These are phyloP conservation scores for Nesogale talazaci DNA, from an alignment of 2,113 vertebrate genomes.

Conservation along the genomic window DNA sequence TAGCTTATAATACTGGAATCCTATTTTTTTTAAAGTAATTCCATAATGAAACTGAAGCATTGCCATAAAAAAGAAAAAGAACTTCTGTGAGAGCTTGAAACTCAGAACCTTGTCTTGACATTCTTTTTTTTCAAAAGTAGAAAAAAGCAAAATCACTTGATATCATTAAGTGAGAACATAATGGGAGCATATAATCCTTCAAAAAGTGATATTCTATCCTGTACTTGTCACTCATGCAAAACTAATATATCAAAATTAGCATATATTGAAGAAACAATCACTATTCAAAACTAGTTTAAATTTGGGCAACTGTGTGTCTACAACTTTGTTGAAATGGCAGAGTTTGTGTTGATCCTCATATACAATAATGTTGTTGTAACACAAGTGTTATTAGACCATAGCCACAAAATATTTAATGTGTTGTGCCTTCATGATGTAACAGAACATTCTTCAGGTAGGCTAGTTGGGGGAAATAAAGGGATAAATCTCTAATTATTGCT, in stretches of 20 bases:
- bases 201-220: constrained; percentile 73
- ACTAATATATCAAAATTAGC: constrained; percentile 75
- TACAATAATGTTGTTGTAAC: constrained; percentile 89
- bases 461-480: constrained; percentile 89
- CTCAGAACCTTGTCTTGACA: constrained; percentile 61
- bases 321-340: constrained; percentile 85
- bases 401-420: constrained; percentile 93
- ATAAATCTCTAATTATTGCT: constrained; percentile 89
- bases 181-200: constrained; percentile 67
- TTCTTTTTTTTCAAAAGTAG: constrained; percentile 76
- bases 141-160: constrained; percentile 77
- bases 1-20: constrained; percentile 66
- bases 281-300: constrained; percentile 79
- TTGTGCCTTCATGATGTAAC: constrained; percentile 97
- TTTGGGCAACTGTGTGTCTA: constrained; percentile 87
- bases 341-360: constrained; percentile 88
- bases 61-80: constrained; percentile 39
- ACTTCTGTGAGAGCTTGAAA: constrained; percentile 81
- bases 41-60: constrained; percentile 29
- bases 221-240: constrained; percentile 69
- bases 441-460: constrained; percentile 91
- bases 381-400: constrained; percentile 91
- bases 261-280: constrained; percentile 76
- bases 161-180: constrained; percentile 68
- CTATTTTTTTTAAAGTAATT: constrained; percentile 55